Percentiles rank a stretch among this genome's conserved stretches.
Evolutionary conservation across 2,113 vertebrate genomes (phyloP).

Genomic region (Dryoscopus gambensis): DNA sequence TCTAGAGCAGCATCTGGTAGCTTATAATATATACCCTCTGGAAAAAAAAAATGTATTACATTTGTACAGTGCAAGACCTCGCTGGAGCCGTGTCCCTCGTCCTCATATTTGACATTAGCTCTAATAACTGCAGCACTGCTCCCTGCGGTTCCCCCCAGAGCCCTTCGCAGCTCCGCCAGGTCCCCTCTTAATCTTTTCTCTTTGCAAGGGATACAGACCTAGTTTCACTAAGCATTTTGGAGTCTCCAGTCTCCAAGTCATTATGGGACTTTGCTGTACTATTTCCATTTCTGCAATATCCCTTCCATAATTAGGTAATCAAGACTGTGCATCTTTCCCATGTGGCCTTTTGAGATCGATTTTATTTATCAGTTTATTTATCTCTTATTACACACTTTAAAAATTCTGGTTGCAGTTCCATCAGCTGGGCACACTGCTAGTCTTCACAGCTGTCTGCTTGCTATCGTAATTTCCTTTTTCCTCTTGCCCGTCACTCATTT

Average conservation of each 20-base stretch:
- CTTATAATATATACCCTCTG: slow-evolving; percentile 57
- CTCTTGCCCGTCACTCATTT: neutral
- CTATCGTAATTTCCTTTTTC: slow-evolving; percentile 14
- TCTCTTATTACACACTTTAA: neutral
- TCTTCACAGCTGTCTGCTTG: neutral
- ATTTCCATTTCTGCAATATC: slow-evolving; percentile 46
- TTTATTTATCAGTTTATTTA: slow-evolving; percentile 57
- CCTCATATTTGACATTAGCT: slow-evolving; percentile 42
- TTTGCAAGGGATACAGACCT: slow-evolving; percentile 25
- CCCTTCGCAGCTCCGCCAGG: neutral
- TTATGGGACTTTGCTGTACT: slow-evolving; percentile 26
- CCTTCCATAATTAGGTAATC: slow-evolving; percentile 38
- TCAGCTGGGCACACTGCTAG: neutral
- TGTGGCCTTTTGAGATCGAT: neutral
- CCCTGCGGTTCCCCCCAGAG: neutral
- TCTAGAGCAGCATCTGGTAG: slow-evolving; percentile 55
- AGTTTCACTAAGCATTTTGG: slow-evolving; percentile 16
- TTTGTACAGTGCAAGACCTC: slow-evolving; percentile 48
- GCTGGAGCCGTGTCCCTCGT: slow-evolving; percentile 8
- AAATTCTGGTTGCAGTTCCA: neutral
- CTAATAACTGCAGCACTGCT: neutral
- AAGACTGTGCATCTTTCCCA: neutral
- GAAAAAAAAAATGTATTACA: slow-evolving; percentile 46
- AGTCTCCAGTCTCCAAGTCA: neutral
- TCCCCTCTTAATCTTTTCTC: slow-evolving; percentile 51